Evolutionary conservation across 2,113 vertebrate species (phyloP), one percentile per base, ranked within the genome.

Genomic region (Trogon melanurus): DNA sequence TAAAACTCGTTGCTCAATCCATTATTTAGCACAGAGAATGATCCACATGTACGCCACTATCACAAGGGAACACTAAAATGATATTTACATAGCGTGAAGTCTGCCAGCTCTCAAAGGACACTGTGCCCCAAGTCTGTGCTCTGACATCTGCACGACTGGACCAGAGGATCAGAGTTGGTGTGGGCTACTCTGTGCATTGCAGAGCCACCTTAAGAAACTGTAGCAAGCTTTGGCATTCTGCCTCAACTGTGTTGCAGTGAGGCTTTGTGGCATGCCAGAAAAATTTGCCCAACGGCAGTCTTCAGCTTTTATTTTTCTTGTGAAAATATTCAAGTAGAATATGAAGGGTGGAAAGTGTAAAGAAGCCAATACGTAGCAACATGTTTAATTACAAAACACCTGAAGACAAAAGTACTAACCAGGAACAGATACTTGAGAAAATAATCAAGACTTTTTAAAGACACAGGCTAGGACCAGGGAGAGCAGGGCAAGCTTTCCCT

Each of bases 281-380:
- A 61, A 62, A 21, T 83, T 60, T 18, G 25, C 2, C 8, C 48
- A 53, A 16, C 9, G 6, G 8, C 6, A 1, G 15, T 30, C 19
- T 60, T 53, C 32, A 58, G 22, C 38, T 72, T 84, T 58, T 61
- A 3, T 34, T 56, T 13, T 65, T 61, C 57, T 48, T 21, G 12
- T 18, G 38, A 85, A 79, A 81, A 71, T 2, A 20, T 21, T 36
- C 11, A 88, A 64, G 9, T 21, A 64, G 16, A 81, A 53, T 20
- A 44, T 3, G 25, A 79, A 88, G 12, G 7, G 22, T 44, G 29
- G 22, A 53, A 79, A 79, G 22, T 29, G 30, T 57, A 58, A 54
- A 50, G 19, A 65, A 29, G 73, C 5, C 11, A 50, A 30, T 25
- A 69, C 0, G 2, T 21, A 78, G 12, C 0, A 0, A n/a, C 2